These are phyloP conservation scores for Dasypolia templi DNA, from an alignment of 2,888 invertebrate genomes.

Conservation along the genomic window DNA sequence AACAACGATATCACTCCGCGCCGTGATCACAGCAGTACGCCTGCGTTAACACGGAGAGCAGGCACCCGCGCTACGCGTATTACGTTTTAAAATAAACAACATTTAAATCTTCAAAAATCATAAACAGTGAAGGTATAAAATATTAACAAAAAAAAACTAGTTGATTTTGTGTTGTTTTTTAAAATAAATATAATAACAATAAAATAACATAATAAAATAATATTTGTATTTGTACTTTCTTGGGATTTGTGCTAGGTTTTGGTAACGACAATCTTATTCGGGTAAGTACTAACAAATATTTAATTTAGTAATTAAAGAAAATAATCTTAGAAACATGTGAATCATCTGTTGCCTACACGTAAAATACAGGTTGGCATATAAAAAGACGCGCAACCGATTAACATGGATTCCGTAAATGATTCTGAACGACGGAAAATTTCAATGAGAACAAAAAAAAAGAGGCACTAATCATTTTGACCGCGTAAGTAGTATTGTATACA, in stretches of 20 bases:
- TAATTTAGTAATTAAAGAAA: not conserved
- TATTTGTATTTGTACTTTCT: not conserved
- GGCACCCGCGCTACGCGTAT: not conserved
- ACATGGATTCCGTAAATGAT: too few relatives aligned
- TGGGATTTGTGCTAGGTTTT: not conserved
- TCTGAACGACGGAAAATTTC: too few relatives aligned
- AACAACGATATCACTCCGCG: not conserved
- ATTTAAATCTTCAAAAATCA: not conserved
- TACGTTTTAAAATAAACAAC: not conserved
- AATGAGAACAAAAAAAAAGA: too few relatives aligned
- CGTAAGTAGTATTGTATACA: too few relatives aligned
- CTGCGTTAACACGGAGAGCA: not conserved
- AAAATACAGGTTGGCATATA: too few relatives aligned
- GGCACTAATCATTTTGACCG: too few relatives aligned
- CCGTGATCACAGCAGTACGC: constrained; percentile 1
- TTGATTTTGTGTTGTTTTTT: not conserved
- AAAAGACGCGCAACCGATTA: too few relatives aligned
- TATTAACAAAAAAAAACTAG: not conserved
- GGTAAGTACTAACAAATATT: constrained; percentile 9
- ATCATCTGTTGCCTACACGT: not conserved
- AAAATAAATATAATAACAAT: not conserved
- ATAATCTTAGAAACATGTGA: not conserved
- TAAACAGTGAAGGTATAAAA: constrained; percentile 9
- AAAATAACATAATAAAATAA: too few relatives aligned
- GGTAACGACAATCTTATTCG: not conserved